Percentiles rank a stretch among this genome's conserved stretches.
These are phyloP conservation scores for Epistrophe eligans DNA, from an alignment of 2,888 invertebrate species.

Conservation along the genomic window DNA sequence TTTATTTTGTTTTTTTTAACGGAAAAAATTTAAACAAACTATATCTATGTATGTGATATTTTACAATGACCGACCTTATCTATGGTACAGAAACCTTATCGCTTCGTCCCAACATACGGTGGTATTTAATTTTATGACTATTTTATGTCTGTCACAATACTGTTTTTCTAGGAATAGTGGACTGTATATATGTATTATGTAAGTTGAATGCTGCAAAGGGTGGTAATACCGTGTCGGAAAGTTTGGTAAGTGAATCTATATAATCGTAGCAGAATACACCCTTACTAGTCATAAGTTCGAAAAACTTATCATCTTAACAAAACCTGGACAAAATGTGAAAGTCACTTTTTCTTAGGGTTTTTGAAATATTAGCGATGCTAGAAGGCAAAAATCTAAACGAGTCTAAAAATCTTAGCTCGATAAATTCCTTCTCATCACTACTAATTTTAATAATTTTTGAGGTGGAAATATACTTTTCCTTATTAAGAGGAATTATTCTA, in stretches of 20 bases:
- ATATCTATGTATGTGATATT: too few species aligned
- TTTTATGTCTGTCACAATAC: too few species aligned
- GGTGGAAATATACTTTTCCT: neutral
- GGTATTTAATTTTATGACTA: too few species aligned
- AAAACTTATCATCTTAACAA: neutral
- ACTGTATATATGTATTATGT: too few species aligned
- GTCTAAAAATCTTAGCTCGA: neutral
- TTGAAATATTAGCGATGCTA: neutral
- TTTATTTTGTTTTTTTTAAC: too few species aligned
- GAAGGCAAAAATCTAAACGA: neutral
- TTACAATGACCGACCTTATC: too few species aligned
- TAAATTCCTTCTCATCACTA: neutral
- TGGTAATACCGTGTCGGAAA: neutral
- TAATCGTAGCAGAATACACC: neutral
- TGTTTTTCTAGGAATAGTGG: too few species aligned
- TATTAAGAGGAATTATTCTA: neutral
- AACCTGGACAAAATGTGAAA: neutral
- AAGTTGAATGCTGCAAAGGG: neutral
- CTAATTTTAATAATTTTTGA: neutral
- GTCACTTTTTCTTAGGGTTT: neutral
- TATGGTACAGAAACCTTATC: too few species aligned
- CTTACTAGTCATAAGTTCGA: neutral
- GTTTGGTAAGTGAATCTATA: neutral
- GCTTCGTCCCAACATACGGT: too few species aligned
- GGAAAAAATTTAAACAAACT: too few species aligned